Percentiles rank a stretch among this genome's conserved stretches.
phyloP scores from a whole-genome alignment of 2,797 vertebrate species.

The Cirrhinus mrigala region DNA sequence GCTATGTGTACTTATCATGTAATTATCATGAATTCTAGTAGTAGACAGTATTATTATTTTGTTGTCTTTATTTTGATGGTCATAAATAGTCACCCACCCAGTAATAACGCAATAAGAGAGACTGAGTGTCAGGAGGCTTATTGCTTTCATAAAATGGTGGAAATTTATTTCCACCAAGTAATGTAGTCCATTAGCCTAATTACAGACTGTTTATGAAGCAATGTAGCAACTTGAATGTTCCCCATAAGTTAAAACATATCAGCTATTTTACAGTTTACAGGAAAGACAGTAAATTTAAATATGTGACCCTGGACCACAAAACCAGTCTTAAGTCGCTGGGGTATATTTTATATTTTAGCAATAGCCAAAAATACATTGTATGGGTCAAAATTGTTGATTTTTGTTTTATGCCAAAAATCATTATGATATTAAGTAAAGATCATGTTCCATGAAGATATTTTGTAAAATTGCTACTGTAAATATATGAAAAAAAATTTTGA shows the following conservation, averaged over 20 bases:
- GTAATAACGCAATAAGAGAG: neutral
- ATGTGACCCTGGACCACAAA: too few relatives aligned
- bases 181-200: neutral
- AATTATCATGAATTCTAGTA: neutral
- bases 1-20: neutral
- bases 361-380: too few relatives aligned
- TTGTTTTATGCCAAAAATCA: too few relatives aligned
- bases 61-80: constrained; percentile 14
- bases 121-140: neutral
- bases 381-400: too few relatives aligned
- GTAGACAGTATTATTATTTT: neutral
- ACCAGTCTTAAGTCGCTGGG: too few relatives aligned
- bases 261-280: neutral
- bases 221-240: neutral
- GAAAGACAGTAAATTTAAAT: neutral
- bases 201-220: neutral
- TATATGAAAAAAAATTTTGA: too few relatives aligned
- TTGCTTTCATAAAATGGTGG: neutral
- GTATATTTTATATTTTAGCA: too few relatives aligned
- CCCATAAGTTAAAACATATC: neutral
- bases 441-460: too few relatives aligned
- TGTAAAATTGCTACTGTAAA: too few relatives aligned
- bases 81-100: neutral
- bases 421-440: too few relatives aligned
- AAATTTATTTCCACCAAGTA: neutral